These are phyloP conservation scores for Diloba caeruleocephala DNA, from an alignment of 2,888 invertebrate species.

Conservation along the genomic window DNA sequence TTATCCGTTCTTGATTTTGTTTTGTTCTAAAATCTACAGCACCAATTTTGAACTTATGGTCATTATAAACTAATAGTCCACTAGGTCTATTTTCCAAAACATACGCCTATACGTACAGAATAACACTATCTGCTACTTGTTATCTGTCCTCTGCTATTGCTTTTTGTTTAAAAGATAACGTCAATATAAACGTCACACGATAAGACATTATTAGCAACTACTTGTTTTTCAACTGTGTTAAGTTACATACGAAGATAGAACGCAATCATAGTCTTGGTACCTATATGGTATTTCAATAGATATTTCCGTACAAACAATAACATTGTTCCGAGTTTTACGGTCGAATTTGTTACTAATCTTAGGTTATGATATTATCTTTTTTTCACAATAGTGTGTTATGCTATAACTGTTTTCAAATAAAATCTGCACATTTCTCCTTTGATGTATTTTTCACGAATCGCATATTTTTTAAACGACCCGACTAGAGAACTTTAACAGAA, in stretches of 20 bases:
- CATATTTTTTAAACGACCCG: too few relatives aligned
- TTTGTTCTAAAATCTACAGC: too few relatives aligned
- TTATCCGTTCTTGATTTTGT: too few relatives aligned
- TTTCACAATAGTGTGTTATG: too few relatives aligned
- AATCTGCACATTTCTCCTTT: too few relatives aligned
- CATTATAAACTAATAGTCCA: constrained; percentile 1
- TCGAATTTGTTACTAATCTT: too few relatives aligned
- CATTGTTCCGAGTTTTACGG: constrained; percentile 34
- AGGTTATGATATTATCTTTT: too few relatives aligned
- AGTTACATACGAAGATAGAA: constrained; percentile 46
- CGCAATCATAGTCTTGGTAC: constrained; percentile 29
- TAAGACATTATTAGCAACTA: constrained; percentile 33
- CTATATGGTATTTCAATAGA: constrained; percentile 31
- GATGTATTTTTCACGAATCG: too few relatives aligned
- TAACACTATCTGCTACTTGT: constrained; percentile 14
- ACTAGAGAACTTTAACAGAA: too few relatives aligned
- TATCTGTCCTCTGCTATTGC: constrained; percentile 29
- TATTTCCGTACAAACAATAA: constrained; percentile 40
- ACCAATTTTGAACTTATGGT: too few relatives aligned
- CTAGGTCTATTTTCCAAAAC: constrained; percentile 4
- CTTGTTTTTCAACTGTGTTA: constrained; percentile 46
- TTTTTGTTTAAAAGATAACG: constrained; percentile 54
- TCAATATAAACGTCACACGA: constrained; percentile 24
- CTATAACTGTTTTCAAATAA: too few relatives aligned
- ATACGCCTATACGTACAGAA: neutral